Percentiles rank a stretch among this genome's conserved stretches.
Evolutionary conservation across 2,888 invertebrate species (phyloP).

Genomic region (Mellilla xanthometata): DNA sequence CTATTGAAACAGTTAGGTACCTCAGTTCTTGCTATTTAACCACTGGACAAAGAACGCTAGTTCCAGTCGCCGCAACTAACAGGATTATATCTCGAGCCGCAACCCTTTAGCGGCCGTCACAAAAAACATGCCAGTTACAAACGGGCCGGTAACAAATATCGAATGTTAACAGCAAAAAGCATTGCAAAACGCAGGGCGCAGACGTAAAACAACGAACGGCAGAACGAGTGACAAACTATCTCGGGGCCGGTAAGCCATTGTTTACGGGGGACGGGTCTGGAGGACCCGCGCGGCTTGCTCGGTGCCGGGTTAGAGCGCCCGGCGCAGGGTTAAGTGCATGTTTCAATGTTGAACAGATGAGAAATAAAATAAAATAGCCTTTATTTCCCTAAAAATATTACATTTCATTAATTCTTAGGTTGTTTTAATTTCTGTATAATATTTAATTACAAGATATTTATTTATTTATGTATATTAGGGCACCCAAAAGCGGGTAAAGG

Average conservation of each 20-base stretch:
- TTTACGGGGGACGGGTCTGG: constrained; percentile 42
- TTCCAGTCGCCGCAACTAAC: background rate
- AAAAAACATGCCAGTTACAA: constrained; percentile 14
- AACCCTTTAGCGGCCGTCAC: constrained; percentile 9
- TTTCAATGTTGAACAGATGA: constrained; percentile 13
- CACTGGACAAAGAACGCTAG: too few relatives aligned
- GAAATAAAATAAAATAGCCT: too few relatives aligned
- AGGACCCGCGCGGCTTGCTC: constrained; percentile 31
- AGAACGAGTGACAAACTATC: constrained; percentile 57
- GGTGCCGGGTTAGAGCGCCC: constrained; percentile 26
- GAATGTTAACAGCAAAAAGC: constrained; percentile 43
- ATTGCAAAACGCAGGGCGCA: constrained; percentile 37
- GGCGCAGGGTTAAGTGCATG: constrained; percentile 26
- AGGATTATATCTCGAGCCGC: constrained; percentile 34
- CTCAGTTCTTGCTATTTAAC: too few relatives aligned
- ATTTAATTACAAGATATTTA: too few relatives aligned
- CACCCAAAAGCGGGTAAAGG: too few relatives aligned
- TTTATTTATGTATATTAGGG: too few relatives aligned
- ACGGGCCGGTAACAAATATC: constrained; percentile 35
- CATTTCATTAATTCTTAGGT: too few relatives aligned
- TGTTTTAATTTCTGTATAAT: too few relatives aligned
- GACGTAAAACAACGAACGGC: constrained; percentile 48
- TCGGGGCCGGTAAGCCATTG: constrained; percentile 37
- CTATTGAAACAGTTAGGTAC: too few relatives aligned
- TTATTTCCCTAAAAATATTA: too few relatives aligned